Conservation (phyloP, 2,797 vertebrate species). For the Emys orbicularis region DNA sequence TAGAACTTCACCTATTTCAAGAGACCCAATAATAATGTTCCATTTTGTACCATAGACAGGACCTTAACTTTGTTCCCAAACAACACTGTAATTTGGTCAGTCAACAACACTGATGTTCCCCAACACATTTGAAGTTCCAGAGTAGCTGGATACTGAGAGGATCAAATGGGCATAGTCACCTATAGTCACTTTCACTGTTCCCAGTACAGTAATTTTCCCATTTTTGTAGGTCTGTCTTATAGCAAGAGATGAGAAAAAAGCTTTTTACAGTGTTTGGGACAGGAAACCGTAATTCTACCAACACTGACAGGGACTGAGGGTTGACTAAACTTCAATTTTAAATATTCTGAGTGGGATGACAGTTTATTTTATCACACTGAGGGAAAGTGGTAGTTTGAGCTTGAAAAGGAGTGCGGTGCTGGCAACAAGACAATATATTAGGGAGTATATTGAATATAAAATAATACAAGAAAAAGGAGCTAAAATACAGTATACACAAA, state of each 20-base stretch:
- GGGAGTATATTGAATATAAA: not conserved
- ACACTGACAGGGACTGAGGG: not conserved
- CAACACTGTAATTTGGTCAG: not conserved
- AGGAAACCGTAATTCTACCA: not conserved
- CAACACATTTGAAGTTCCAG: not conserved
- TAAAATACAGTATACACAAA: not conserved
- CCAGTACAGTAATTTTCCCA: not conserved
- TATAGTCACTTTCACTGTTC: not conserved
- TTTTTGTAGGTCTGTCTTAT: not conserved
- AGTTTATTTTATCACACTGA: not conserved
- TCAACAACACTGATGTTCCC: not conserved
- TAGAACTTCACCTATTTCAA: not conserved
- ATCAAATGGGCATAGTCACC: not conserved
- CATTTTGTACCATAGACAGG: not conserved
- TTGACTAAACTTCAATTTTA: not conserved
- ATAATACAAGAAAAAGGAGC: not conserved
- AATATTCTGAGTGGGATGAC: not conserved
- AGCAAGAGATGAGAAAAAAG: not conserved
- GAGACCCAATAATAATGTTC: slow-evolving; percentile 24
- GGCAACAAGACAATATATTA: not conserved
- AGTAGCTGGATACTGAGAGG: not conserved
- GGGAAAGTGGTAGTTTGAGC: not conserved
- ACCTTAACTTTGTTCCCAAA: not conserved
- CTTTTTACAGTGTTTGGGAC: not conserved
- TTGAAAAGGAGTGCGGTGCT: not conserved